These are phyloP conservation scores for Scaptodrosophila latifasciaeformis DNA, from an alignment of 2,888 invertebrate genomes.

Conservation along the genomic window DNA sequence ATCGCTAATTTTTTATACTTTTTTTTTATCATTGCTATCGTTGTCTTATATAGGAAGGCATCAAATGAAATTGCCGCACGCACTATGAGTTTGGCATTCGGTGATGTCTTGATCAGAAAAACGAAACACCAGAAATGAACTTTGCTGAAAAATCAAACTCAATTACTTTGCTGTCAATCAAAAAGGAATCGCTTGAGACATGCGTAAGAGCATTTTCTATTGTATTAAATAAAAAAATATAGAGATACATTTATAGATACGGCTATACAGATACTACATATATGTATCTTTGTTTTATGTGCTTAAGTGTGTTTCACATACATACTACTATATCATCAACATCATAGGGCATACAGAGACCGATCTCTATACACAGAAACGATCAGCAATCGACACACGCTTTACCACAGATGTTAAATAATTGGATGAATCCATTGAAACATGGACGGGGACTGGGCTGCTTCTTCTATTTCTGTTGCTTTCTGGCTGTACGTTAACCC, in stretches of 20 bases:
- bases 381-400: neutral
- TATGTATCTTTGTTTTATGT: slow-evolving; percentile 40
- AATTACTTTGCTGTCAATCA: slow-evolving; percentile 67
- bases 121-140: neutral
- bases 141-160: slow-evolving; percentile 67
- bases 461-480: neutral
- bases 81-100: no score
- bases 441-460: slow-evolving; percentile 36
- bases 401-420: neutral
- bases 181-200: slow-evolving; percentile 56
- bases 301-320: slow-evolving; percentile 53
- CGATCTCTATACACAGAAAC: no score
- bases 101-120: neutral
- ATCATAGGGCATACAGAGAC: no score
- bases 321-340: slow-evolving; percentile 53
- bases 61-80: no score
- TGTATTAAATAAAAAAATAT: neutral
- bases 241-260: neutral
- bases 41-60: neutral
- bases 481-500: slow-evolving; percentile 56
- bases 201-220: slow-evolving; percentile 58
- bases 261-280: neutral
- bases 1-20: no score
- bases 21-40: no score
- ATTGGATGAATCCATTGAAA: neutral